Evolutionary conservation across 2,888 invertebrate genomes (phyloP).

Genomic region (Chirona hameri): DNA sequence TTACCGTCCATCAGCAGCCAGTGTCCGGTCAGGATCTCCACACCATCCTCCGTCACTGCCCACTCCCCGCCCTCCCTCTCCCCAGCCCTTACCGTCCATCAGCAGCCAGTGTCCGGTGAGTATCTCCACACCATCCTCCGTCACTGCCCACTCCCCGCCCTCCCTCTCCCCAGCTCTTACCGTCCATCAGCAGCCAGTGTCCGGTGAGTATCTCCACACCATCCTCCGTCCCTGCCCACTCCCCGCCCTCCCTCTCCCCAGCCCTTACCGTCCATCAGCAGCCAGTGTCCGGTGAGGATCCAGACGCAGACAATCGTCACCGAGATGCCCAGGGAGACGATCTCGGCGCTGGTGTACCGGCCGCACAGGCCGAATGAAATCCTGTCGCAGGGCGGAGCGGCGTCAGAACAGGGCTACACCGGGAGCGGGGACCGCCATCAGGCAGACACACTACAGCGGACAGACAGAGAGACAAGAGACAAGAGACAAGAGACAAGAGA

Average conservation of each 20-base stretch:
- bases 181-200: constrained; percentile 78
- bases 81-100: constrained; percentile 73
- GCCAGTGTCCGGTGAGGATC: constrained; percentile 97
- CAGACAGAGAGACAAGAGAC: no score
- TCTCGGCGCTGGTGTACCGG: constrained; percentile 88
- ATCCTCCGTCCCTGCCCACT: background rate
- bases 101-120: constrained; percentile 96
- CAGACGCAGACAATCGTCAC: constrained; percentile 93
- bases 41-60: background rate
- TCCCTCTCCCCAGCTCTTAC: constrained; percentile 48
- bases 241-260: background rate
- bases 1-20: constrained; percentile 95
- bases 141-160: background rate
- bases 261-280: constrained; percentile 84
- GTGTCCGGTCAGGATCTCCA: constrained; percentile 86
- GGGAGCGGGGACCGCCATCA: no score
- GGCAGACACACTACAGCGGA: no score
- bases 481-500: no score
- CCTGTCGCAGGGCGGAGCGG: constrained; percentile 44
- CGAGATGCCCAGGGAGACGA: constrained; percentile 85
- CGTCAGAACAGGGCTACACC: no score
- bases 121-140: constrained; percentile 62
- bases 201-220: no score
- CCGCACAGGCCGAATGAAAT: constrained; percentile 89
- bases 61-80: background rate